Percentiles rank a stretch among this genome's conserved stretches.
Evolutionary conservation across 64 coral and sea anemone genomes (phyloP).

Genomic region (Cladopsammia gracilis): DNA sequence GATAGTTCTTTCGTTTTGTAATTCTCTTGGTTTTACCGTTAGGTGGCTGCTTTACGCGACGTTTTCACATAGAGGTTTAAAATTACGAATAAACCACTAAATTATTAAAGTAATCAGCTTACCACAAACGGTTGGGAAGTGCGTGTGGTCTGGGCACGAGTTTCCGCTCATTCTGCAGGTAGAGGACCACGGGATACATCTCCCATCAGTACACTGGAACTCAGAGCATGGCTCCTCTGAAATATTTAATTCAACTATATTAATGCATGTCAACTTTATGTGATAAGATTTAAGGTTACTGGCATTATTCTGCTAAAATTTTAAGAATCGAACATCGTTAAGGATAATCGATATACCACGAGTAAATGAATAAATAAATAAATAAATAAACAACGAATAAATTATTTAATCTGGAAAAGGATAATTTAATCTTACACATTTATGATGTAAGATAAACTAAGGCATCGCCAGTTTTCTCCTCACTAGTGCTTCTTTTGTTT

Average conservation of each 20-base stretch:
- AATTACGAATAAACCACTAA: too few species aligned
- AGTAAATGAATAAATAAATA: not conserved
- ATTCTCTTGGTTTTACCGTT: too few species aligned
- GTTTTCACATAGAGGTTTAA: too few species aligned
- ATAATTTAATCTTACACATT: too few species aligned
- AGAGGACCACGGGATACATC: slow-evolving; percentile 54
- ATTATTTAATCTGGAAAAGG: too few species aligned
- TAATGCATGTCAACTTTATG: not conserved
- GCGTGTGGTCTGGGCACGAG: slow-evolving; percentile 64
- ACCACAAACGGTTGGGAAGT: slow-evolving; percentile 75
- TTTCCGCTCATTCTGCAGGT: slow-evolving; percentile 45
- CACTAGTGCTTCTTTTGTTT: not conserved
- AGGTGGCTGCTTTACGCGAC: too few species aligned
- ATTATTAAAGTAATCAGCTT: not conserved
- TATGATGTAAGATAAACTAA: too few species aligned
- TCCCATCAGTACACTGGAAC: slow-evolving; percentile 68
- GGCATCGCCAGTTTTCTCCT: too few species aligned
- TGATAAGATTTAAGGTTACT: not conserved
- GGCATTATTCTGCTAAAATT: too few species aligned
- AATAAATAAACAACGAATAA: too few species aligned
- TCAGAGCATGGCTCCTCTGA: slow-evolving; percentile 20
- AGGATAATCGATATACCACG: not conserved
- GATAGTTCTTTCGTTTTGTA: too few species aligned
- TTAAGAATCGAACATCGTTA: too few species aligned
- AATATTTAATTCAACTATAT: not conserved